These are phyloP conservation scores for Copidosoma floridanum DNA, from an alignment of 1,140 invertebrate genomes.

Conservation along the genomic window DNA sequence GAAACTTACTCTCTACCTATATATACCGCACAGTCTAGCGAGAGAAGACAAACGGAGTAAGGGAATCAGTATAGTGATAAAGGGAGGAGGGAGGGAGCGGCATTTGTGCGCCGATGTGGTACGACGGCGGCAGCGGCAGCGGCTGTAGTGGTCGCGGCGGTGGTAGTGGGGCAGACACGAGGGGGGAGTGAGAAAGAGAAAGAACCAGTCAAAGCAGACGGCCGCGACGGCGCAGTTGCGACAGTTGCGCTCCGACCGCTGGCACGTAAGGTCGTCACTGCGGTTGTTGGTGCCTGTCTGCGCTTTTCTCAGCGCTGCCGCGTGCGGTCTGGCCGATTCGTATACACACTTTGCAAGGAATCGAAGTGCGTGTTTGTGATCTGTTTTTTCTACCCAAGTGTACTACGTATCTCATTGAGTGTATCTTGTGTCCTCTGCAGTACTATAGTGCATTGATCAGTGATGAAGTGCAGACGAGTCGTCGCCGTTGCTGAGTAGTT, in stretches of 20 bases:
- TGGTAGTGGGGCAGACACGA: slow-evolving; percentile 19
- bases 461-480: no score
- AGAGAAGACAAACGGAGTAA: no score
- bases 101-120: slow-evolving; percentile 3
- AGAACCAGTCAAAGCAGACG: slow-evolving; percentile 39
- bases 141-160: neutral
- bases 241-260: slow-evolving; percentile 52
- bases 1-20: no score
- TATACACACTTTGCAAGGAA: no score
- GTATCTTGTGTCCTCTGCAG: neutral
- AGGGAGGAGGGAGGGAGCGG: slow-evolving; percentile 19
- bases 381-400: no score
- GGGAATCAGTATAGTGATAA: no score
- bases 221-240: slow-evolving; percentile 5
- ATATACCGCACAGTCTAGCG: no score
- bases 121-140: slow-evolving; percentile 21
- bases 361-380: no score
- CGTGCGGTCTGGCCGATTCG: neutral
- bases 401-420: no score
- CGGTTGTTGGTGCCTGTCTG: no score
- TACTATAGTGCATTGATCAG: no score
- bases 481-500: no score
- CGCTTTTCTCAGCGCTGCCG: neutral
- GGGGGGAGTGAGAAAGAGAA: slow-evolving; percentile 42
- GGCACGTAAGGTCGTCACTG: slow-evolving; percentile 41